Evolutionary conservation across 2,888 invertebrate genomes (phyloP).

Genomic region (Clepsis dumicolana): DNA sequence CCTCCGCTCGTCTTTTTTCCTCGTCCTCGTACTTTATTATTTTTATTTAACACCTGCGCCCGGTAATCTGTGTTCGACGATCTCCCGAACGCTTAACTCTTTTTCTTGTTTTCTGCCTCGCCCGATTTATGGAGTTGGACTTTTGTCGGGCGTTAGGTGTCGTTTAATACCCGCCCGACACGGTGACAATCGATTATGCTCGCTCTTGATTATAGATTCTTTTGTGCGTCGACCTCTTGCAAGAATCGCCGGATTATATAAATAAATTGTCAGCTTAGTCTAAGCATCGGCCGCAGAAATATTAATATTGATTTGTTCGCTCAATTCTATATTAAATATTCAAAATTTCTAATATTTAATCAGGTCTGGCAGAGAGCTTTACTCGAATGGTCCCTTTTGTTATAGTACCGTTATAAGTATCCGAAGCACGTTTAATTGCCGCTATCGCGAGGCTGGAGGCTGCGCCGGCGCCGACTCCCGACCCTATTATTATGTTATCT

Average conservation of each 20-base stretch:
- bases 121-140: slow-evolving; percentile 77
- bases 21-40: slow-evolving; percentile 82
- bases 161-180: slow-evolving; percentile 79
- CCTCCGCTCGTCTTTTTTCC: slow-evolving; percentile 76
- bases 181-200: slow-evolving; percentile 79
- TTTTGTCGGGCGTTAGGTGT: slow-evolving; percentile 78
- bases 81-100: slow-evolving; percentile 85
- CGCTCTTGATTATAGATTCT: slow-evolving; percentile 67
- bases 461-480: slow-evolving; percentile 51
- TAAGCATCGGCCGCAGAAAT: slow-evolving; percentile 30
- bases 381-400: not conserved
- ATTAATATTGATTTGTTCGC: slow-evolving; percentile 35
- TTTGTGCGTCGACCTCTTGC: slow-evolving; percentile 43
- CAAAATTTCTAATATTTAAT: slow-evolving; percentile 10
- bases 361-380: not conserved
- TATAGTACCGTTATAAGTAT: slow-evolving; percentile 26
- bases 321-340: slow-evolving; percentile 29
- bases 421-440: slow-evolving; percentile 32
- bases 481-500: slow-evolving; percentile 53
- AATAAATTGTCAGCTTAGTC: slow-evolving; percentile 36
- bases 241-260: slow-evolving; percentile 36
- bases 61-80: slow-evolving; percentile 84
- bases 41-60: slow-evolving; percentile 86
- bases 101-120: slow-evolving; percentile 75
- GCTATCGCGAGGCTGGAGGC: slow-evolving; percentile 44